These are phyloP conservation scores for Oreohelix idahoensis DNA, from an alignment of 1,140 invertebrate species.

Conservation along the genomic window DNA sequence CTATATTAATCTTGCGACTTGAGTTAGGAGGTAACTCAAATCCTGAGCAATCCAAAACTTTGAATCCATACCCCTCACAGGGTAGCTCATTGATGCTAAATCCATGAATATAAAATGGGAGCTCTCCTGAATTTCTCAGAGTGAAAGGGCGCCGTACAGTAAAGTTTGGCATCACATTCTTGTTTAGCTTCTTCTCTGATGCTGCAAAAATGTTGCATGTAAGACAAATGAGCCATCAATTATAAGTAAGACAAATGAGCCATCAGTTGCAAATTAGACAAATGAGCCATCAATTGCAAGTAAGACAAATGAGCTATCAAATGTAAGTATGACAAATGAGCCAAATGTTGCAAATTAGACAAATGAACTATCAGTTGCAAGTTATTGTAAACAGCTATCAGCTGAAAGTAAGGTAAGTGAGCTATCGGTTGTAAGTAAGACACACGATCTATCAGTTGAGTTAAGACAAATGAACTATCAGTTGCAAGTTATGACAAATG, in stretches of 20 bases:
- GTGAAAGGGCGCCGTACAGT: constrained; percentile 88
- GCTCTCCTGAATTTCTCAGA: constrained; percentile 89
- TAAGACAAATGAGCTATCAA: too few relatives aligned
- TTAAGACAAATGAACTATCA: too few relatives aligned
- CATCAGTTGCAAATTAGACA: too few relatives aligned
- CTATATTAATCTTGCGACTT: constrained; percentile 89
- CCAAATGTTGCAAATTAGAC: too few relatives aligned
- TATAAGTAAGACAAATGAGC: background rate
- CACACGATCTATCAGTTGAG: too few relatives aligned
- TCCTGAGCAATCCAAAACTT: constrained; percentile 86
- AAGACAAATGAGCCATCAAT: background rate
- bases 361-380: too few relatives aligned
- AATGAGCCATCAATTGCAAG: too few relatives aligned
- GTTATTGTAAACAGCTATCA: too few relatives aligned
- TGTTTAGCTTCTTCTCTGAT: constrained; percentile 75
- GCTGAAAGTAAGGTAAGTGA: too few relatives aligned
- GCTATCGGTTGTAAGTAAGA: too few relatives aligned
- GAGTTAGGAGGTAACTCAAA: constrained; percentile 87
- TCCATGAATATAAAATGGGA: constrained; percentile 80
- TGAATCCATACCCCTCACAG: constrained; percentile 91
- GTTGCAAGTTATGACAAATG: too few relatives aligned
- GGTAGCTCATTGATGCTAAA: constrained; percentile 83
- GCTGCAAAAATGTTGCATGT: constrained; percentile 38
- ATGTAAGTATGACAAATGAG: too few relatives aligned
- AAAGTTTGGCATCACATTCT: constrained; percentile 79